A percentile compares a stretch with the other conserved stretches of the same genome.
These are phyloP conservation scores for Cardinalis cardinalis DNA, from an alignment of 2,113 vertebrate species.

Conservation along the genomic window DNA sequence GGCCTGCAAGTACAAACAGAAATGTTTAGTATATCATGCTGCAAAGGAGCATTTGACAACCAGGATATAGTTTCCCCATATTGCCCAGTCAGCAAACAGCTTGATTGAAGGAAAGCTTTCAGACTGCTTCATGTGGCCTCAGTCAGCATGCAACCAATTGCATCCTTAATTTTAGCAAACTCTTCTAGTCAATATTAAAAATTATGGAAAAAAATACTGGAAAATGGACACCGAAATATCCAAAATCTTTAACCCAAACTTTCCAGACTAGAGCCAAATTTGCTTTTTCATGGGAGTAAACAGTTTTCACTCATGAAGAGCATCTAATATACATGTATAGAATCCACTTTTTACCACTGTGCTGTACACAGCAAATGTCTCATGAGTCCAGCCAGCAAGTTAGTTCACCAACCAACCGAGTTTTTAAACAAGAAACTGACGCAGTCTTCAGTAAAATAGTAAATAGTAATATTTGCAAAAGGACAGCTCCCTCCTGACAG, in stretches of 20 bases:
- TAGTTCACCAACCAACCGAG: neutral
- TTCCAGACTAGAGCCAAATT: neutral
- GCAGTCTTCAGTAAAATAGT: neutral
- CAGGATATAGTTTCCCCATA: neutral
- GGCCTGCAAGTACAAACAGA: constrained; percentile 74
- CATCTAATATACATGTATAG: neutral
- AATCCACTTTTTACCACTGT: neutral
- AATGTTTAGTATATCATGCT: neutral
- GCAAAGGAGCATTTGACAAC: neutral
- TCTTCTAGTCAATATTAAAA: neutral
- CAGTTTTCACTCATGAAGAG: neutral
- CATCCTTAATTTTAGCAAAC: neutral
- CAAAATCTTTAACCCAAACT: neutral
- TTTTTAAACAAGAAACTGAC: neutral
- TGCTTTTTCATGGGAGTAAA: neutral
- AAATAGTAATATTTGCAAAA: neutral
- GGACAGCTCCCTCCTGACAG: neutral
- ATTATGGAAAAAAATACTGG: neutral
- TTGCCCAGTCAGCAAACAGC: neutral
- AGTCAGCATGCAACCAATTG: neutral
- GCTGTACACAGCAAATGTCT: neutral
- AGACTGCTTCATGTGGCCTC: neutral
- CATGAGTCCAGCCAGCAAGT: neutral
- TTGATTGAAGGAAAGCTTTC: neutral
- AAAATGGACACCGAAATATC: neutral